phyloP scores from a whole-genome alignment of 2,113 vertebrate species.

The Psettodes erumei region DNA sequence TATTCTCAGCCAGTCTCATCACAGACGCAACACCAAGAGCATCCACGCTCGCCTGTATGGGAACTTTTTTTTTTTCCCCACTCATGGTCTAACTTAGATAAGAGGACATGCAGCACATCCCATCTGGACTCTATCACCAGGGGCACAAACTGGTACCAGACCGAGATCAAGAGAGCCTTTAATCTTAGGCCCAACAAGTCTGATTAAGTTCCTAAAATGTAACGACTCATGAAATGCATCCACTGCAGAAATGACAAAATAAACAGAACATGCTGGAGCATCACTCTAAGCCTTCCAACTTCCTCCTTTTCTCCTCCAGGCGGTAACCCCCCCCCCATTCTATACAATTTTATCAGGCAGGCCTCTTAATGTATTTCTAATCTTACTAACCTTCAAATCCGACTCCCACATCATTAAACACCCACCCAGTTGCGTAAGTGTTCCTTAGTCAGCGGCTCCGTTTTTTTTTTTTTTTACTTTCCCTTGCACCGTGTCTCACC shows the following conservation, averaged over 20 bases:
- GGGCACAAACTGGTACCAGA: slow-evolving; percentile 45
- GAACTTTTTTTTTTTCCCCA: slow-evolving; percentile 5
- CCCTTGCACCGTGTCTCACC: slow-evolving; percentile 36
- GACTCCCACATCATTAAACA: slow-evolving; percentile 50
- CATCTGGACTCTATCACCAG: slow-evolving; percentile 66
- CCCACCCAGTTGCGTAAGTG: slow-evolving; percentile 38
- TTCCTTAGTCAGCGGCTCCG: slow-evolving; percentile 46
- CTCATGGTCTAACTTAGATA: slow-evolving; percentile 40
- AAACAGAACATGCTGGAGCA: slow-evolving; percentile 13
- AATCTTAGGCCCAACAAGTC: slow-evolving; percentile 37
- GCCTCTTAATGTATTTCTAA: slow-evolving; percentile 27
- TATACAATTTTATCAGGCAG: neutral
- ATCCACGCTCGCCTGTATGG: slow-evolving; percentile 9
- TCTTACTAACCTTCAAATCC: slow-evolving; percentile 41
- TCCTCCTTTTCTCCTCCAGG: neutral
- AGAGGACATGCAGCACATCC: slow-evolving; percentile 30
- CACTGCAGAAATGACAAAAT: slow-evolving; percentile 14
- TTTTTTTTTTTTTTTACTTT: slow-evolving; percentile 17
- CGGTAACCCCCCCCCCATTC: no score
- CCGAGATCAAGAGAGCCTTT: slow-evolving; percentile 36
- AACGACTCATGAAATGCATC: slow-evolving; percentile 43
- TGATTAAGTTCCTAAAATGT: slow-evolving; percentile 43
- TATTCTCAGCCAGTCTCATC: slow-evolving; percentile 55
- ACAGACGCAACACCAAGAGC: slow-evolving; percentile 39
- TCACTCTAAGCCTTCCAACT: neutral